Percentiles rank a stretch among this genome's conserved stretches.
Evolutionary conservation across 2,888 invertebrate genomes (phyloP).

Genomic region (Oxystoma pomonae): DNA sequence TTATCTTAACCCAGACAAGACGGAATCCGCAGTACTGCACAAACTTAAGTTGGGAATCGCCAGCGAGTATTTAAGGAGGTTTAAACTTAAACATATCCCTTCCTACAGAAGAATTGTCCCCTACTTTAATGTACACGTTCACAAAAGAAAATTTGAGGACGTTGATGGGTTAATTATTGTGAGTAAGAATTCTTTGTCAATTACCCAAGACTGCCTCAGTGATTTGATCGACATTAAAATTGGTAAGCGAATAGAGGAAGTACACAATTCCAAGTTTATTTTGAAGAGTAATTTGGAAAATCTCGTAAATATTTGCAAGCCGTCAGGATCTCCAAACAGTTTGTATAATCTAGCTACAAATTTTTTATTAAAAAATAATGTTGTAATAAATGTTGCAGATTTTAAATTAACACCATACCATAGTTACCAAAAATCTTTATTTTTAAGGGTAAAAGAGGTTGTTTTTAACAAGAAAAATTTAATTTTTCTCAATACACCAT

Average conservation of each 20-base stretch:
- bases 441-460: slow-evolving; percentile 25
- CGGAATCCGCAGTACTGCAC: slow-evolving; percentile 30
- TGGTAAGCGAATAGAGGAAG: slow-evolving; percentile 52
- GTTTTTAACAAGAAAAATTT: slow-evolving; percentile 30
- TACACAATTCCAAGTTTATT: slow-evolving; percentile 59
- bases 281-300: slow-evolving; percentile 27
- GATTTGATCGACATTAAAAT: slow-evolving; percentile 40
- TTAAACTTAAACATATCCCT: slow-evolving; percentile 53
- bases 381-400: slow-evolving; percentile 31
- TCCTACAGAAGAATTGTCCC: slow-evolving; percentile 50
- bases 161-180: slow-evolving; percentile 14
- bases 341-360: slow-evolving; percentile 26
- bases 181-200: slow-evolving; percentile 9
- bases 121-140: slow-evolving; percentile 42
- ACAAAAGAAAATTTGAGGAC: slow-evolving; percentile 12
- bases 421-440: slow-evolving; percentile 33
- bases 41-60: slow-evolving; percentile 47
- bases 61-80: slow-evolving; percentile 56
- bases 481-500: slow-evolving; percentile 38
- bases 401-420: slow-evolving; percentile 30
- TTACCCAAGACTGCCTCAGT: slow-evolving; percentile 2
- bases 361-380: slow-evolving; percentile 18
- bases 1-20: slow-evolving; percentile 47
- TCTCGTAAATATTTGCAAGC: too few relatives aligned
- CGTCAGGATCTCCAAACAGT: too few relatives aligned